Conservation (phyloP, 2,113 vertebrate genomes). For the Pristiophorus japonicus region DNA sequence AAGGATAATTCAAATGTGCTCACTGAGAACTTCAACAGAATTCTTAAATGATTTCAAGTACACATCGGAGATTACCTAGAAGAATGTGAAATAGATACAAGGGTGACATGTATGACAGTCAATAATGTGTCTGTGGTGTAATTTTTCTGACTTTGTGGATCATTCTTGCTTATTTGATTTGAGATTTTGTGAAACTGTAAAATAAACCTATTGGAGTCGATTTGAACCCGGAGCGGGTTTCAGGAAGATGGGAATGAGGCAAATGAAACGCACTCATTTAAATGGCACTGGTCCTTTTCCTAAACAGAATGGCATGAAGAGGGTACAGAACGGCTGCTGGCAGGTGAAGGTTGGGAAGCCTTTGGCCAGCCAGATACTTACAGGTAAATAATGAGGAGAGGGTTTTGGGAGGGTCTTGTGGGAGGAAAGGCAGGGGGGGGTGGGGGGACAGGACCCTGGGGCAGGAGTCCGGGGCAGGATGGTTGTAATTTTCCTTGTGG, state of each 20-base stretch:
- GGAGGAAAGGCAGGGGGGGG: too few relatives aligned
- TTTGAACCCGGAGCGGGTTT: not conserved
- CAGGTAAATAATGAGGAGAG: too few relatives aligned
- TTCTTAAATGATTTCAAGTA: not conserved
- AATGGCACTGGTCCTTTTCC: too few relatives aligned
- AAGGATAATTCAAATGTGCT: not conserved
- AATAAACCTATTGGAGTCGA: not conserved
- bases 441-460: too few relatives aligned
- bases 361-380: too few relatives aligned
- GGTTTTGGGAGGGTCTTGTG: too few relatives aligned
- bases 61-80: not conserved
- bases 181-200: not conserved
- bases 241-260: not conserved
- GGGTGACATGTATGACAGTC: not conserved
- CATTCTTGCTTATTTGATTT: not conserved
- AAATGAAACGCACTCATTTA: not conserved
- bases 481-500: too few relatives aligned
- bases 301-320: too few relatives aligned
- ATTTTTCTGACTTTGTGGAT: not conserved
- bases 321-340: too few relatives aligned
- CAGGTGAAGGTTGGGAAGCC: too few relatives aligned
- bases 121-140: not conserved
- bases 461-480: too few relatives aligned
- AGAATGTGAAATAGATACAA: not conserved
- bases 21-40: not conserved